Conservation (phyloP, 2,797 vertebrate species). For the Semaprochilodus insignis region DNA sequence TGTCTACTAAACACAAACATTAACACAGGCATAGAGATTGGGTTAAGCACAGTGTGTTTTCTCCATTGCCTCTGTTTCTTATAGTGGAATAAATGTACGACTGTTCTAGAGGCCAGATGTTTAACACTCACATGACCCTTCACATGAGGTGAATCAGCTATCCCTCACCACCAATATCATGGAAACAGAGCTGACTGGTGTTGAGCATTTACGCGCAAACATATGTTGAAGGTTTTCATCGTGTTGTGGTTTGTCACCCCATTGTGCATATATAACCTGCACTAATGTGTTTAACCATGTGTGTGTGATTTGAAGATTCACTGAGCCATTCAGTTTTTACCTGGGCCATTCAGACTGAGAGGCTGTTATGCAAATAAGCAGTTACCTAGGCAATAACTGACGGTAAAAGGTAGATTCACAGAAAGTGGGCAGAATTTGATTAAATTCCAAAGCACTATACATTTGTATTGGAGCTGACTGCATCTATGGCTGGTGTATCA, state of each 20-base stretch:
- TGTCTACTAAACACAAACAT: not conserved
- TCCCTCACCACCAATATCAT: not conserved
- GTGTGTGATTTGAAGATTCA: slow-evolving; percentile 3
- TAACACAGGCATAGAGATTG: not conserved
- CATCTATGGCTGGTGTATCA: not conserved
- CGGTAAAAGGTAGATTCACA: slow-evolving; percentile 33
- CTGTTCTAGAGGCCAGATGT: slow-evolving; percentile 1
- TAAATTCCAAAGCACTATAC: not conserved
- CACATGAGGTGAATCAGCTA: not conserved
- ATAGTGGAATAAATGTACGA: not conserved
- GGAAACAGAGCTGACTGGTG: not conserved
- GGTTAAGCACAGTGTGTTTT: not conserved
- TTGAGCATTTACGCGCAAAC: not conserved
- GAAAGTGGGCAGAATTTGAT: slow-evolving; percentile 25
- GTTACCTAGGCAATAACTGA: slow-evolving; percentile 54
- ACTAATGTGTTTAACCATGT: not conserved
- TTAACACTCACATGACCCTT: not conserved
- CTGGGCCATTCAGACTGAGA: slow-evolving; percentile 38
- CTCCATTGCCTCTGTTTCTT: not conserved
- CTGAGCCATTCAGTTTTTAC: slow-evolving; percentile 30
- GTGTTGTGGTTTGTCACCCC: not conserved
- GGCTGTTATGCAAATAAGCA: slow-evolving; percentile 59
- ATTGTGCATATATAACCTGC: not conserved
- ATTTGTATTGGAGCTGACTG: not conserved
- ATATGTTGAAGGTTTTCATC: not conserved